Evolutionary conservation across 2,797 vertebrate species (phyloP), one percentile per base, ranked within the genome.

Genomic region (Sebastes oblongus): DNA sequence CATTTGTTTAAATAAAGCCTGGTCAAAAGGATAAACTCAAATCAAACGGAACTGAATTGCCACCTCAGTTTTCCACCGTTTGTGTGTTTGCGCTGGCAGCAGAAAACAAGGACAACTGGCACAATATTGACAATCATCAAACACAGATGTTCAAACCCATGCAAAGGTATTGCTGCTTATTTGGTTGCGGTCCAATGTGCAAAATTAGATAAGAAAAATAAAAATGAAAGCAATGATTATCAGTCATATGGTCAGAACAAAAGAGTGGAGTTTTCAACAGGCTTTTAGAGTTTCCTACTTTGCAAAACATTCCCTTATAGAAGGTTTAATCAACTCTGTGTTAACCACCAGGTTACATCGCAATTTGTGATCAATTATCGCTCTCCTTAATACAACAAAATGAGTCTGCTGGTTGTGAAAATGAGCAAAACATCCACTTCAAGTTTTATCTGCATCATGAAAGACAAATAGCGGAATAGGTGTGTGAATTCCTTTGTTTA

Each of bases 71-170:
- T 46, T 89, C 78, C 75, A 73, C 52, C 69, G 77, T 68, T 73
- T 84, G 79, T 72, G 69, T 93, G 91, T 94, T 93, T 93, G 91
- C 32, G 3, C 80, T 91, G 88, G 85, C 84, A 77, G 69, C 72
- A 36, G 81, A 80, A 90, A 91, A 91, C 92, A 92, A 90, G 88
- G 90, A 81, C 90, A 90, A 90, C 91, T 92, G 91, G 91, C 89
- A 86, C 67, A 75, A 77, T 88, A 77, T 89, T 92, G 89, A 92
- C 94, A 65, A 80, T 92, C 78, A 83, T 82, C 92, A 95, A 94
- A 95, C 92, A 94, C 94, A 96, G 94, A 95, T 96, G 95, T 94
- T 94, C 93, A 95, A 95, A 96, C 93, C 72, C 80, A 78, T 88
- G 88, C 89, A 77, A 89, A 90, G 91, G 94, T 91, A 90, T 91